Base-by-base conservation (phyloP, 2,113 vertebrate species). In the Zapus hudsonius region DNA sequence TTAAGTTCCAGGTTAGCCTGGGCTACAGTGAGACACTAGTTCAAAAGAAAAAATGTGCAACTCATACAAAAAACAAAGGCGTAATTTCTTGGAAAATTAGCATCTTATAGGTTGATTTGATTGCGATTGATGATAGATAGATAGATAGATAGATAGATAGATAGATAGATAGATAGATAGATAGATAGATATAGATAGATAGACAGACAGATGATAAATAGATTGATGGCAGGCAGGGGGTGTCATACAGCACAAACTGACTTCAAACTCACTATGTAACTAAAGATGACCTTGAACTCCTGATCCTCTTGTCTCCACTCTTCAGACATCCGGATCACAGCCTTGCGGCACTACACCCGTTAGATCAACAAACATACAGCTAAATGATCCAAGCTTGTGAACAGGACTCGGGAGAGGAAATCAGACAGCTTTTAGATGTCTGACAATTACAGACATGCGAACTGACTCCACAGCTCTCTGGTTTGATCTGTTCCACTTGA, bases 391-490 rank as follows among this genome's bases (percentile, higher is more conserved):
- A 78, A 92, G 66, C 7, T 67, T 22, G 52, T 59, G 67, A 36
- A 12, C 20, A 64, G 9, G 70, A 52, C 33, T 87, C 86, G 80
- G 42, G 25, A 89, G 78, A 89, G 22, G 29, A 92, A 81, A 81
- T 66, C n/a, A 86, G 15, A 25, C 88, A 29, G 22, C 47, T 84
- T 93, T 83, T 36, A 83, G 59, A 16, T 92, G 44, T 76, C 52
- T 88, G 90, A 69, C 27, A 86, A 47, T 76, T 91, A 72, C n/a
- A 64, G 38, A 90, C 84, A 89, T 95, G 81, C 38, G 89, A 67
- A 78, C 86, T 79, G 59, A 74, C 69, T 81, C 76, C 31, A 63
- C 40, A 63, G 44, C 76, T 67, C 80, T 83, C 8, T 29, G 42
- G 17, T 78, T 76, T 61, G 2, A 72, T 90, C 47, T 57, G 5